Base-by-base conservation (phyloP, 1,140 invertebrate species). In the Pantala flavescens region DNA sequence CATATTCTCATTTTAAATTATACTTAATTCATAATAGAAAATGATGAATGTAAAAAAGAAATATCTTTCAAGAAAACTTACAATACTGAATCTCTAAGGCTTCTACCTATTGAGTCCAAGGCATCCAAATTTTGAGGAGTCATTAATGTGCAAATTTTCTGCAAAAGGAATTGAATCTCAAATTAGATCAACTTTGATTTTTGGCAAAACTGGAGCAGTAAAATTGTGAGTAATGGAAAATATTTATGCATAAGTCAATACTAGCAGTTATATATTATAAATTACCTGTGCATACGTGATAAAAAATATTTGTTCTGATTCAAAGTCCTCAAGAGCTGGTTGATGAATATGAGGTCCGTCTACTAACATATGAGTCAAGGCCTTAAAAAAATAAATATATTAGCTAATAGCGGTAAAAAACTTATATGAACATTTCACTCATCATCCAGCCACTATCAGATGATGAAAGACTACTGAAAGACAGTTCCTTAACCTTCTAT, bases 251-350 rank as follows among this genome's bases (percentile, higher is more conserved):
- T 7, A 63, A 7, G 49, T 63, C 24, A 73, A 74, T 36, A 73
- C 70, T 74, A 75, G 70, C 5, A 76, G 36, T 16, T 71, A 16
- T 43, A 71, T 73, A 42, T 76, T 28, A 55, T 42, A 43, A 75
- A 76, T 76, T 81, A 83, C 84, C 80, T 85, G 85, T 7, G 81
- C 79, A 77, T 84, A 84, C 16, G 81, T 77, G 3, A 86, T 71
- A 75, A 83, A 85, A 78, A 85, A 86, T 36, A 86, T 76, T 10
- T 80, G 78, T 12, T 80, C 76, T 63, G 82, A 81, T 77, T 84
- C 82, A 74, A 79, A 82, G 63, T 77, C 77, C 73, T 86, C 84
- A 75, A 86, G 78, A 0, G 81, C 82, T 16, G 84, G 83, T 72
- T 84, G 83, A 77, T 84, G 84, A 9, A 79, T 78, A 76, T 84